A percentile compares a stretch with the other conserved stretches of the same genome.
These are phyloP conservation scores for Erpobdella octoculata DNA, from an alignment of 2,888 invertebrate species.

Conservation along the genomic window DNA sequence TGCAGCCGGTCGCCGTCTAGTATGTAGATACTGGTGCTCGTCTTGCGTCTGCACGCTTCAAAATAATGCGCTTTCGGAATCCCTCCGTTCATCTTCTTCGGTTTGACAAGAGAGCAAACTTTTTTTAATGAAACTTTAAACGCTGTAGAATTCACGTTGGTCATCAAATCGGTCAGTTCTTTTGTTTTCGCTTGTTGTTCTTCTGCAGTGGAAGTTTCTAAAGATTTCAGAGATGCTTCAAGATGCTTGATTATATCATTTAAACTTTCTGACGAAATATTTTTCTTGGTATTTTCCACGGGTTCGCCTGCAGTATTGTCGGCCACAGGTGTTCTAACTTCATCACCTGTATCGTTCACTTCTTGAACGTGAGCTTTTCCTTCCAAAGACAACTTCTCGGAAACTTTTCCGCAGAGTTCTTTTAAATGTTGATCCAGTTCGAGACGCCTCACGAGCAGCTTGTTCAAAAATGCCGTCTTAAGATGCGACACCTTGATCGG, in stretches of 20 bases:
- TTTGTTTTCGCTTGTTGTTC: too few relatives aligned
- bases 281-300: too few relatives aligned
- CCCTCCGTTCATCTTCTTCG: slow-evolving; percentile 10
- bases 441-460: slow-evolving; percentile 12
- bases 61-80: slow-evolving; percentile 19
- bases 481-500: neutral
- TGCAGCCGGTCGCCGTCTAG: neutral
- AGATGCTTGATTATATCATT: too few relatives aligned
- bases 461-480: neutral
- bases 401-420: slow-evolving; percentile 8
- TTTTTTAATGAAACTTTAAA: neutral
- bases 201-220: too few relatives aligned
- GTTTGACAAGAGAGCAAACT: neutral
- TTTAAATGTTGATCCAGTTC: slow-evolving; percentile 8
- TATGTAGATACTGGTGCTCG: neutral
- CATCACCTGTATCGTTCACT: too few relatives aligned
- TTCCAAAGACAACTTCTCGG: neutral
- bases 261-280: too few relatives aligned
- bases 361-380: slow-evolving; percentile 8
- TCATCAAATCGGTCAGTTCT: neutral
- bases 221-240: too few relatives aligned
- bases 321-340: too few relatives aligned
- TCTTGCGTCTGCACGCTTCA: neutral
- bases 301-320: too few relatives aligned
- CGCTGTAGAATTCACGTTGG: neutral